Percentiles rank a stretch among this genome's conserved stretches.
phyloP scores from a whole-genome alignment of 2,113 vertebrate genomes.

The Reinhardtius hippoglossoides region DNA sequence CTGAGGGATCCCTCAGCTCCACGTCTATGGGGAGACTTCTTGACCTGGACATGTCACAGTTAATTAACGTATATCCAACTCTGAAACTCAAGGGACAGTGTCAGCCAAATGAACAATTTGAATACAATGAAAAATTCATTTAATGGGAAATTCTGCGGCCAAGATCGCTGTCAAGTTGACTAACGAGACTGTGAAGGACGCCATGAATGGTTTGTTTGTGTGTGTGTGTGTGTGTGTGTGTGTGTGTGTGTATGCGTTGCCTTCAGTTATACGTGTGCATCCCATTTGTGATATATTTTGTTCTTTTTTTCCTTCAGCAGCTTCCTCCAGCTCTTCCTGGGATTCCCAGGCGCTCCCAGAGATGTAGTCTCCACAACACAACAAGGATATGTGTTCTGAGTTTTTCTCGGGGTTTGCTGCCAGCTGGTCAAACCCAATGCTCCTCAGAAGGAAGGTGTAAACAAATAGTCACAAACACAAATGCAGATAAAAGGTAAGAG shows the following conservation, averaged over 20 bases:
- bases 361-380: too few species aligned
- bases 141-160: conserved; percentile 23
- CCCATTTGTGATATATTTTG: too few species aligned
- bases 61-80: conserved; percentile 45
- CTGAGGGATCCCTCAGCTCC: background rate
- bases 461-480: too few species aligned
- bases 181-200: conserved; percentile 20
- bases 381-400: too few species aligned
- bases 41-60: conserved; percentile 40
- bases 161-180: conserved; percentile 29
- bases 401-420: too few species aligned
- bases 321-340: too few species aligned
- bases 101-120: conserved; percentile 27
- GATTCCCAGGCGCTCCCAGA: too few species aligned
- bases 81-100: conserved; percentile 30
- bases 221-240: background rate
- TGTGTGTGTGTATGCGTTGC: background rate
- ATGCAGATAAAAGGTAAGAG: too few species aligned
- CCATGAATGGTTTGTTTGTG: background rate
- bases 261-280: background rate
- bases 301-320: too few species aligned
- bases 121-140: conserved; percentile 53
- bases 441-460: too few species aligned
- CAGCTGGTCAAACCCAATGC: too few species aligned
- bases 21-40: conserved; percentile 28